These are phyloP conservation scores for Trichopoda pennipes DNA, from an alignment of 2,888 invertebrate genomes.

Conservation along the genomic window DNA sequence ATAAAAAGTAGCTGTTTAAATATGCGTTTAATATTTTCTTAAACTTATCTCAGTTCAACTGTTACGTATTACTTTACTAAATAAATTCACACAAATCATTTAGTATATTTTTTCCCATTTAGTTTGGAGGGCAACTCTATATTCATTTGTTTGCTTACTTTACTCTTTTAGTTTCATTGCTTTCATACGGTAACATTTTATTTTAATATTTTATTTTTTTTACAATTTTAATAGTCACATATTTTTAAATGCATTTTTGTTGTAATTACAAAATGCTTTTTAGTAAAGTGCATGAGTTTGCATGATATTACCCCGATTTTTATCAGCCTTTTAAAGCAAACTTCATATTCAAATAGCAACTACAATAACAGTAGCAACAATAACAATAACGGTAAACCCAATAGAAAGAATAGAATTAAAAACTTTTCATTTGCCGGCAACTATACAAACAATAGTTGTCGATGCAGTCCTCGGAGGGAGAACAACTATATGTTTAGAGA, in stretches of 20 bases:
- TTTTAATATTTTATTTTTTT: slow-evolving; percentile 25
- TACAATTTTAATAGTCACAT: slow-evolving; percentile 55
- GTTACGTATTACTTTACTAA: slow-evolving; percentile 16
- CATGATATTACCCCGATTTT: slow-evolving; percentile 61
- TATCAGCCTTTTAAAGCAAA: slow-evolving; percentile 48
- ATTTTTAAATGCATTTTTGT: slow-evolving; percentile 63
- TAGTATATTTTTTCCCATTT: slow-evolving; percentile 11
- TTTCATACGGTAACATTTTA: slow-evolving; percentile 28
- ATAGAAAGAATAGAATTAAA: slow-evolving; percentile 44
- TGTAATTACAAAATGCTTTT: slow-evolving; percentile 68
- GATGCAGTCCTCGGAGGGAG: slow-evolving; percentile 36
- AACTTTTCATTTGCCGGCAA: slow-evolving; percentile 56
- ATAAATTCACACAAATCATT: slow-evolving; percentile 26
- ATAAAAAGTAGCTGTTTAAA: too few relatives aligned
- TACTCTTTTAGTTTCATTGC: slow-evolving; percentile 22
- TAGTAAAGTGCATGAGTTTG: slow-evolving; percentile 65
- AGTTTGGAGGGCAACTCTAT: slow-evolving; percentile 17
- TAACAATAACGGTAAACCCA: slow-evolving; percentile 6
- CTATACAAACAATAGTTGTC: slow-evolving; percentile 49
- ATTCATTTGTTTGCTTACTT: slow-evolving; percentile 16
- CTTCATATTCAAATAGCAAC: slow-evolving; percentile 5
- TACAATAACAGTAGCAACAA: neutral
- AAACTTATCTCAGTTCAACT: slow-evolving; percentile 6
- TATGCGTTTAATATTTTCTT: too few relatives aligned
- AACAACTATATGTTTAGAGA: slow-evolving; percentile 58